phyloP scores from a whole-genome alignment of 2,113 vertebrate genomes.

The Phrynocephalus versicolor region DNA sequence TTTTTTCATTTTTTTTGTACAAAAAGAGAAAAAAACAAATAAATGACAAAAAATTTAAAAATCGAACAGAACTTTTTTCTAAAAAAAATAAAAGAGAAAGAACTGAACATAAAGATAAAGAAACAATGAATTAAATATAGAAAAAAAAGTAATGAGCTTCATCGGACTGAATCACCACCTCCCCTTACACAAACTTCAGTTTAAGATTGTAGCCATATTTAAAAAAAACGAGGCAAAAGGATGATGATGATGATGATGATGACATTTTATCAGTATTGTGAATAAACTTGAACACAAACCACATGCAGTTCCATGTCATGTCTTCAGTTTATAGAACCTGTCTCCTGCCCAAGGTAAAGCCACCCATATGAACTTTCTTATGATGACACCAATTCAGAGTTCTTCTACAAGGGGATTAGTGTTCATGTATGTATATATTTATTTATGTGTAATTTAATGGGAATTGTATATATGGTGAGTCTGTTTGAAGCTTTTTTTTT shows the following conservation, averaged over 20 bases:
- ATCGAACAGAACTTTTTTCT: conserved; percentile 23
- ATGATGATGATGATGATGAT: conserved; percentile 37
- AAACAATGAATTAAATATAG: conserved; percentile 48
- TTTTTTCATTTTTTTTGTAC: conserved; percentile 78
- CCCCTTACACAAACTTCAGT: conserved; percentile 85
- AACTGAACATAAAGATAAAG: conserved; percentile 35
- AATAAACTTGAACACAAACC: conserved; percentile 96
- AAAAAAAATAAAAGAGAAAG: conserved; percentile 51
- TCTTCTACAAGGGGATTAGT: conserved; percentile 98
- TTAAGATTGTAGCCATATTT: conserved; percentile 92
- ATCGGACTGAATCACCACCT: conserved; percentile 90
- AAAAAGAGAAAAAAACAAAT: conserved; percentile 52
- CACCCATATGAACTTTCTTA: conserved; percentile 93
- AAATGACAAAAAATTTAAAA: conserved; percentile 67
- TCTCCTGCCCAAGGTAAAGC: conserved; percentile 83
- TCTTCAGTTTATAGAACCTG: conserved; percentile 87
- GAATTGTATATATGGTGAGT: conserved; percentile 99
- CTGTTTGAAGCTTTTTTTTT: conserved; percentile 92
- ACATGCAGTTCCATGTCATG: conserved; percentile 91
- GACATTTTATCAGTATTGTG: conserved; percentile 99
- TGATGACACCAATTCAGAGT: conserved; percentile 90
- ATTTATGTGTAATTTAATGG: conserved; percentile 99
- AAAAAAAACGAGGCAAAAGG: conserved; percentile 51
- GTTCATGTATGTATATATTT: conserved; percentile 99
- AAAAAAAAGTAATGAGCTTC: conserved; percentile 79